These are phyloP conservation scores for human (Homo sapiens) DNA, from an alignment of 2,113 vertebrate genomes.

Conservation along the genomic window GRCh38 chr15:23568501-23569000, in stretches of 20 bases:
- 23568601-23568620: background rate
- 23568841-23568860: background rate
- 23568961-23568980: background rate
- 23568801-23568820: background rate
- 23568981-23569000: background rate
- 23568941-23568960: background rate
- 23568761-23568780: background rate
- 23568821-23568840: background rate
- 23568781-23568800: background rate
- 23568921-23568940: background rate
- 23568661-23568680: background rate
- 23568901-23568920: background rate
- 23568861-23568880: background rate
- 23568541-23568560: background rate
- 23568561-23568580: background rate
- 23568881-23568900: background rate
- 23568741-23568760: background rate
- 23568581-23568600: slow-evolving; percentile 9
- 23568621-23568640: background rate
- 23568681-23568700: background rate
- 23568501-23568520: background rate
- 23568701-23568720: background rate
- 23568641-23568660: background rate
- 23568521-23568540: background rate
- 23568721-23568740: background rate